Evolutionary conservation across 1,140 invertebrate genomes (phyloP), one percentile per base, ranked within the genome.

Genomic region (Ceratina calcarata): DNA sequence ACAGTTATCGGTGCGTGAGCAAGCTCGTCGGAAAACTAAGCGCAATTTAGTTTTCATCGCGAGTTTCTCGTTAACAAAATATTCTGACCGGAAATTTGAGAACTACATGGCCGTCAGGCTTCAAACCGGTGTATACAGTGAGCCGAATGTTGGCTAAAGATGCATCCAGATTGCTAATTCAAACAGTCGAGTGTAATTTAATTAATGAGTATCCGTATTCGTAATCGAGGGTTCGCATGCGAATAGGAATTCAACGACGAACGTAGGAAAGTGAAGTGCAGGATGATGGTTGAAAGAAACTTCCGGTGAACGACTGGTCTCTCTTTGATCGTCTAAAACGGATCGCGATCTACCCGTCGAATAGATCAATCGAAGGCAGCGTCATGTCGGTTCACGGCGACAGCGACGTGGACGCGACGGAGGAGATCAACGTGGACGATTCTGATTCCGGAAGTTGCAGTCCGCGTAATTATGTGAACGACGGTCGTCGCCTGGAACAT

Each of bases 351-450:
- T 2, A 16, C 13, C 7, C 10, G 16, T n/a, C 55, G n/a, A 57
- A 4, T 13, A 57, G 55, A 18, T 57, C 55, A 57, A 57, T 57
- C 55, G 15, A 13, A 13, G 55, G 55, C 55, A 57, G 6, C 0
- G 57, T 32, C 58, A 93, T 93, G 92, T 93, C 92, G 74, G 90
- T 92, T 51, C 92, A 83, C 86, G 90, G 85, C 24, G 91, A 83
- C 76, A 90, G 91, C 83, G 92, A 93, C 72, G 85, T 89, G 69
- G 92, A 92, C 72, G 88, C 91, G 55, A 89, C 91, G 70, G 92
- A 93, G 84, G 91, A 93, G 87, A 93, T 93, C 75, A 93, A 93
- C 72, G 92, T 93, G 53, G 92, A 93, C 69, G 91, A 92, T 70
- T 91, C 91, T 8, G 92, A 93, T 69, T 91, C 91, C 12, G 85